Evolutionary conservation across 2,113 vertebrate genomes (phyloP).

Genomic region (Notarius lentiginosus): DNA sequence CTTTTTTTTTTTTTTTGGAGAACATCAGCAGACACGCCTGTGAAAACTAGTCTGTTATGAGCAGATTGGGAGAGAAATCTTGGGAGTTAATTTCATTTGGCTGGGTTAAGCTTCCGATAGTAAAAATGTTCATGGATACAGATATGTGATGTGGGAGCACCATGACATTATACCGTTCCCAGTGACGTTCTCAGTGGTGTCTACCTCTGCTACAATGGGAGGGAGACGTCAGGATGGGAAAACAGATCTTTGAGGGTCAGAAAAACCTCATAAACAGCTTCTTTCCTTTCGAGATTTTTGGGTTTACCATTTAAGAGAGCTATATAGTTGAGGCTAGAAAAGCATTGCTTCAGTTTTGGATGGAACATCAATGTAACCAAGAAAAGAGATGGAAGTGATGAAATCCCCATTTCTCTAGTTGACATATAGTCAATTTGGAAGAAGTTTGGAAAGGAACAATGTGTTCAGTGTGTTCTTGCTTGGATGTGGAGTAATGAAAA

Average conservation of each 20-base stretch:
- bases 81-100: not conserved
- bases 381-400: not conserved
- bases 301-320: not conserved
- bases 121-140: not conserved
- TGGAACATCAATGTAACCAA: not conserved
- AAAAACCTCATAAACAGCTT: not conserved
- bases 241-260: not conserved
- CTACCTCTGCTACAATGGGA: not conserved
- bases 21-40: not conserved
- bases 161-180: not conserved
- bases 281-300: not conserved
- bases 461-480: not conserved
- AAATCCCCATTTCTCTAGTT: not conserved
- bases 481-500: not conserved
- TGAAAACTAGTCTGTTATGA: not conserved
- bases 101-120: not conserved
- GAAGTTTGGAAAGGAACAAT: not conserved
- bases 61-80: not conserved
- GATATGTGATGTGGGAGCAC: not conserved
- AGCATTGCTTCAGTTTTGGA: not conserved
- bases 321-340: not conserved
- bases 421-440: not conserved
- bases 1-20: not conserved
- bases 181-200: not conserved
- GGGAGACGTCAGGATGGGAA: not conserved